Evolutionary conservation across 2,888 invertebrate species (phyloP).

Genomic region (Heteromyza rotundicornis): DNA sequence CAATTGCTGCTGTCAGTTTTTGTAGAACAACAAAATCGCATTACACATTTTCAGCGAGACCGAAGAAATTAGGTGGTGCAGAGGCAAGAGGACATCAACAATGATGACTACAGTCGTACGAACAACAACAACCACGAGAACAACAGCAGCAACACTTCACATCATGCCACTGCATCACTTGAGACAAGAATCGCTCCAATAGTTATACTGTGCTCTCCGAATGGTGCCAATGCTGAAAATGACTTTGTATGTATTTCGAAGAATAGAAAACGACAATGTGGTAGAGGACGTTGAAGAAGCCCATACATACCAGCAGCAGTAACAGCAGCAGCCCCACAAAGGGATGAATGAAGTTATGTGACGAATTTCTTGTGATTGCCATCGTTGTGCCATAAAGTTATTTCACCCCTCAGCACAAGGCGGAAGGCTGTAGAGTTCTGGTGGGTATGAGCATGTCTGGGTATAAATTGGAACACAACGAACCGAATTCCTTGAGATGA

Average conservation of each 20-base stretch:
- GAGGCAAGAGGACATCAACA: not conserved
- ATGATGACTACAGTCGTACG: not conserved
- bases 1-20: constrained; percentile 10
- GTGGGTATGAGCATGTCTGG: not conserved
- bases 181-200: not conserved
- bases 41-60: constrained; percentile 10
- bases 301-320: too few species aligned
- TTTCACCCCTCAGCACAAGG: not conserved
- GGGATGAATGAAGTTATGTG: not conserved
- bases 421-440: not conserved
- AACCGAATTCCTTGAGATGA: not conserved
- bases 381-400: not conserved
- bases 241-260: too few species aligned
- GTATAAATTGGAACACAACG: not conserved
- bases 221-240: too few species aligned
- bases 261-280: too few species aligned
- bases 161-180: not conserved
- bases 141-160: not conserved
- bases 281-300: too few species aligned
- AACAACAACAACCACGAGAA: not conserved
- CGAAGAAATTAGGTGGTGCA: constrained; percentile 2
- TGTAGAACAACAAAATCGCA: not conserved
- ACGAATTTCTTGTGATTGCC: constrained; percentile 1
- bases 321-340: too few species aligned
- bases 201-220: not conserved